Evolutionary conservation across 2,113 vertebrate genomes (phyloP).

Genomic region (Falco punctatus): DNA sequence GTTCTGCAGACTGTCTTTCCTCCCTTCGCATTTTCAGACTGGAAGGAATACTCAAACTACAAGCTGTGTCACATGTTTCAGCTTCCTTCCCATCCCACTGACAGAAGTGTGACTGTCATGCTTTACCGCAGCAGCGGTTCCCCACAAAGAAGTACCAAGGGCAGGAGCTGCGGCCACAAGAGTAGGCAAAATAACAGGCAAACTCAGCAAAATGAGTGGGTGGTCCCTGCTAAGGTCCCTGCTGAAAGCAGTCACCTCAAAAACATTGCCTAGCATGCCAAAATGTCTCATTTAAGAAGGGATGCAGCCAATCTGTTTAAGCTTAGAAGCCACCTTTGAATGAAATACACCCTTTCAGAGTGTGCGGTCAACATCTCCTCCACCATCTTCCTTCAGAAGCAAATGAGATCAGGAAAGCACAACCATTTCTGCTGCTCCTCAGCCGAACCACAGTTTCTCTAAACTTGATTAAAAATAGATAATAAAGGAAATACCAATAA

Average conservation of each 20-base stretch:
- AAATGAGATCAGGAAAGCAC: neutral
- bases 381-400: neutral
- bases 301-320: neutral
- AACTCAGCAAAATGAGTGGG: neutral
- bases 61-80: neutral
- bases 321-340: neutral
- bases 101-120: fast-evolving
- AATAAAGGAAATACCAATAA: slow-evolving; percentile 38
- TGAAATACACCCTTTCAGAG: neutral
- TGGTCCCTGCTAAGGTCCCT: neutral
- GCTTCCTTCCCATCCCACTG: neutral
- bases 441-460: neutral
- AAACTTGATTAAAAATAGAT: neutral
- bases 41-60: neutral
- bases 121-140: neutral
- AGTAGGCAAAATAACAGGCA: neutral
- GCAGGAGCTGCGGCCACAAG: neutral
- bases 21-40: neutral
- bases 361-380: fast-evolving
- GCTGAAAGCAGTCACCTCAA: fast-evolving
- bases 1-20: neutral
- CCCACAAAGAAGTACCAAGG: neutral
- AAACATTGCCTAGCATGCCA: fast-evolving
- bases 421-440: neutral
- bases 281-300: neutral